Percentiles rank a stretch among this genome's conserved stretches.
These are phyloP conservation scores for Leptinotarsa texana DNA, from an alignment of 1,140 invertebrate genomes.

Conservation along the genomic window DNA sequence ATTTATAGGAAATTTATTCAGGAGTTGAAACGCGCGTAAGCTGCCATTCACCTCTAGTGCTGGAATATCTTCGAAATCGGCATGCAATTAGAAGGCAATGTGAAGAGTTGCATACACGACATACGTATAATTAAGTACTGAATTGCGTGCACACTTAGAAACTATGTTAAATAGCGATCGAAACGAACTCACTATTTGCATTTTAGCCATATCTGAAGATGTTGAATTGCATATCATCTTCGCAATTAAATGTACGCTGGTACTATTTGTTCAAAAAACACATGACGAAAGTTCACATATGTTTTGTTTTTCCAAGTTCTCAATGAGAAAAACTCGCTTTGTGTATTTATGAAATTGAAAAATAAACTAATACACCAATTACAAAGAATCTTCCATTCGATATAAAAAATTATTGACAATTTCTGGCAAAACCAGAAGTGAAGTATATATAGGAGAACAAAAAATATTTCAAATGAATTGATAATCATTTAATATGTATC, in stretches of 20 bases:
- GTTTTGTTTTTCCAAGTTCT: too few relatives aligned
- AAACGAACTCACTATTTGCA: conserved; percentile 20
- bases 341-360: too few relatives aligned
- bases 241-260: neutral
- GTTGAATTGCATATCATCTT: conserved; percentile 10
- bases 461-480: too few relatives aligned
- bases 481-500: too few relatives aligned
- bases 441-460: too few relatives aligned
- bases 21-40: conserved; percentile 20
- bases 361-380: too few relatives aligned
- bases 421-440: too few relatives aligned
- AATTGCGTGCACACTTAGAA: conserved; percentile 38
- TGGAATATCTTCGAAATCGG: conserved; percentile 40
- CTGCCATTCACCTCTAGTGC: conserved; percentile 18
- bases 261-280: too few relatives aligned
- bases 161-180: conserved; percentile 26
- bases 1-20: conserved; percentile 32
- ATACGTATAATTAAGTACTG: conserved; percentile 39
- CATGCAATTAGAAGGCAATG: conserved; percentile 44
- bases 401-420: too few relatives aligned
- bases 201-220: conserved; percentile 14
- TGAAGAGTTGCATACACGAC: conserved; percentile 42
- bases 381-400: too few relatives aligned
- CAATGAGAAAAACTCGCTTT: too few relatives aligned
- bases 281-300: too few relatives aligned